These are phyloP conservation scores for Phalloptychus januarius DNA, from an alignment of 2,797 vertebrate genomes.

Conservation along the genomic window DNA sequence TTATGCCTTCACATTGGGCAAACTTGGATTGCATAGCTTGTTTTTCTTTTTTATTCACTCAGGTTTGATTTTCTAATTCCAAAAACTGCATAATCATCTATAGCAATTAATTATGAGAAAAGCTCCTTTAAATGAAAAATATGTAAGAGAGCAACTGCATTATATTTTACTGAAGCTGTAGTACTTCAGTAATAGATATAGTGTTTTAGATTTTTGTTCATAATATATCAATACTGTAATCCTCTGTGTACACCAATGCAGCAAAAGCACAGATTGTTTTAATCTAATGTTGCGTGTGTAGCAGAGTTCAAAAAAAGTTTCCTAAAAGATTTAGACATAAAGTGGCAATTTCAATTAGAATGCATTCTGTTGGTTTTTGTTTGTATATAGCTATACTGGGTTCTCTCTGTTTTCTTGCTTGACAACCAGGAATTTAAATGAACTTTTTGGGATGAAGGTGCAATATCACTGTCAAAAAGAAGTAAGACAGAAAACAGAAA, in stretches of 20 bases:
- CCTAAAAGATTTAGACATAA: background rate
- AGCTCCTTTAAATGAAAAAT: background rate
- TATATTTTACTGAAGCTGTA: background rate
- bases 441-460: background rate
- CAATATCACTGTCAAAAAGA: background rate
- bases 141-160: background rate
- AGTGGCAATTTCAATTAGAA: background rate
- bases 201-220: background rate
- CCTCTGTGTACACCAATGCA: background rate
- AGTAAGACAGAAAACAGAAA: background rate
- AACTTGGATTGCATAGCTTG: background rate
- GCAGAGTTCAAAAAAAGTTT: background rate
- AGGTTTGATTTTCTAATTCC: background rate
- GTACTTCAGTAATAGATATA: background rate
- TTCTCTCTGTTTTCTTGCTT: background rate
- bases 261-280: background rate
- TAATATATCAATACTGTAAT: background rate
- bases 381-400: background rate
- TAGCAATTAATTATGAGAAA: background rate
- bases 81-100: background rate
- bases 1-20: background rate
- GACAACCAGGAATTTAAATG: slow-evolving; percentile 1
- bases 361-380: background rate
- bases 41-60: background rate
- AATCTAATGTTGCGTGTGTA: background rate